Percentiles rank a stretch among this genome's conserved stretches.
Evolutionary conservation across 2,888 invertebrate species (phyloP).

Genomic region (Macrosiphum euphorbiae): DNA sequence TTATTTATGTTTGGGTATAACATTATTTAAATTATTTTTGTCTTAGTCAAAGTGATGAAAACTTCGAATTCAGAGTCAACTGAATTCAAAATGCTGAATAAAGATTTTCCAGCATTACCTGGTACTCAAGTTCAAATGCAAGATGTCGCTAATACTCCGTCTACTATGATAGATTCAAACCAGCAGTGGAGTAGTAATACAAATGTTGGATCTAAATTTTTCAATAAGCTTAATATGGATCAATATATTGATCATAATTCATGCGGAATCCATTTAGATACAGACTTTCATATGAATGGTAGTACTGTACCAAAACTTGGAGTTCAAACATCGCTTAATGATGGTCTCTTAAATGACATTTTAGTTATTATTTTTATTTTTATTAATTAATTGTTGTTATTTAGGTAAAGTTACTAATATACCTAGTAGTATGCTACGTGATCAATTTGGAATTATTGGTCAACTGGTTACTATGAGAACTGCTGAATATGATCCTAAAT

Average conservation of each 20-base stretch:
- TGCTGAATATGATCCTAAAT: slow-evolving; percentile 95
- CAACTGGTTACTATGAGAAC: slow-evolving; percentile 97
- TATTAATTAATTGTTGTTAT: slow-evolving; percentile 66
- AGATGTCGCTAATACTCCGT: slow-evolving; percentile 27
- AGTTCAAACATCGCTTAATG: slow-evolving; percentile 95
- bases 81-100: slow-evolving; percentile 97
- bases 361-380: background rate
- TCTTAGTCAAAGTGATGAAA: slow-evolving; percentile 70
- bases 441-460: slow-evolving; percentile 99
- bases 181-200: background rate
- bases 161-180: background rate
- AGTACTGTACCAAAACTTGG: slow-evolving; percentile 77
- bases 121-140: slow-evolving; percentile 76
- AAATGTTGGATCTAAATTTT: background rate
- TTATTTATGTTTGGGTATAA: too few species aligned
- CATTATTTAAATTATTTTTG: too few species aligned
- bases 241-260: background rate
- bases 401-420: slow-evolving; percentile 97
- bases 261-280: background rate
- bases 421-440: slow-evolving; percentile 97
- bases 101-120: slow-evolving; percentile 99
- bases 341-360: slow-evolving; percentile 75
- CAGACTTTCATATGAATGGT: background rate
- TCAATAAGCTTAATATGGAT: background rate
- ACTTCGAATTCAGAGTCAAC: slow-evolving; percentile 92